These are phyloP conservation scores for Bradynema listronoti DNA, from an alignment of 1,140 invertebrate species.

Conservation along the genomic window DNA sequence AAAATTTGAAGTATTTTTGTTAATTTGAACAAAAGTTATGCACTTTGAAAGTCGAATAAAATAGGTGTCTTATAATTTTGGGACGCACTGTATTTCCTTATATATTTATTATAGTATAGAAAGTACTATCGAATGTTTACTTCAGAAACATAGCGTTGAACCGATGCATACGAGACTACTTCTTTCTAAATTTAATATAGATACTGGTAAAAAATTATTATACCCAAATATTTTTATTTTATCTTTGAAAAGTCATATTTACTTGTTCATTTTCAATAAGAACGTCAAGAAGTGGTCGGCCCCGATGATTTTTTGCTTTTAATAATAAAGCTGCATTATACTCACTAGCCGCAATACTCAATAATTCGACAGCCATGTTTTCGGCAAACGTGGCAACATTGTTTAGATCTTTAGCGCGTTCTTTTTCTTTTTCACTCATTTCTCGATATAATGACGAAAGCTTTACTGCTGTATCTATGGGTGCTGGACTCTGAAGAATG, in stretches of 20 bases:
- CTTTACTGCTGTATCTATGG: constrained; percentile 87
- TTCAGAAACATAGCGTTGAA: constrained; percentile 71
- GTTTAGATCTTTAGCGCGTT: constrained; percentile 85
- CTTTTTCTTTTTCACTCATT: constrained; percentile 84
- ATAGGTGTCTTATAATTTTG: no score
- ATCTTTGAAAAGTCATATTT: constrained; percentile 66
- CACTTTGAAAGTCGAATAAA: no score
- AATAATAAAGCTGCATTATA: constrained; percentile 84
- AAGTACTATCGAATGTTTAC: no score
- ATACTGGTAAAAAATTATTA: constrained; percentile 1
- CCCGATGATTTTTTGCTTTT: constrained; percentile 79
- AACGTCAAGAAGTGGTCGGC: constrained; percentile 89
- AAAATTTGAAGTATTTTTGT: no score
- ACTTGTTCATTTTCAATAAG: constrained; percentile 97
- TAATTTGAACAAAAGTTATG: no score
- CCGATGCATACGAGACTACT: constrained; percentile 58
- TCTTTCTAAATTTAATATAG: constrained; percentile 46
- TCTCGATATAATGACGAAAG: constrained; percentile 74
- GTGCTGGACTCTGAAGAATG: constrained; percentile 84
- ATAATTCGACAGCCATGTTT: constrained; percentile 86
- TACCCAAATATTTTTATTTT: constrained; percentile 6
- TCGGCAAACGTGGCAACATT: constrained; percentile 90
- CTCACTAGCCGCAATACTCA: constrained; percentile 82
- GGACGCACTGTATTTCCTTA: no score
- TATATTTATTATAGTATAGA: no score